A percentile compares a stretch with the other conserved stretches of the same genome.
Conservation (phyloP, 2,797 vertebrate species). For the Tokudaia muenninki region DNA sequence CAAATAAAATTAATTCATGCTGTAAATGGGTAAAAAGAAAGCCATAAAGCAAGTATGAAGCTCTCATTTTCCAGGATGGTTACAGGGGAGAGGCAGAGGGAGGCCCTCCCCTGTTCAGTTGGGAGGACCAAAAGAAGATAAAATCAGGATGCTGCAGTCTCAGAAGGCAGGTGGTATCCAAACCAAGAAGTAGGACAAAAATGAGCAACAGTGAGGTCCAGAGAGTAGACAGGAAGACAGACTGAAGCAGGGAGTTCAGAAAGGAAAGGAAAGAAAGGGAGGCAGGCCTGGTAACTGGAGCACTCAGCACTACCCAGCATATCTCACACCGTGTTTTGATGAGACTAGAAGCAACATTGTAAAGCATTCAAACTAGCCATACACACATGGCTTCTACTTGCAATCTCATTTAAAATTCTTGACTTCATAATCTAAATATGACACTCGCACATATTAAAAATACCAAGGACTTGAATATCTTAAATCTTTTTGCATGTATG, state of each 20-base stretch:
- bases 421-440: neutral
- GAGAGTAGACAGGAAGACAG: neutral
- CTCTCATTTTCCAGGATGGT: neutral
- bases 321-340: neutral
- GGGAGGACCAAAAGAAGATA: neutral
- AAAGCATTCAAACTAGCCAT: neutral
- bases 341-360: neutral
- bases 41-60: constrained; percentile 51
- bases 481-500: neutral
- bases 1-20: constrained; percentile 77
- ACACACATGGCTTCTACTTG: neutral
- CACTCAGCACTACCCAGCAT: neutral
- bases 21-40: constrained; percentile 75
- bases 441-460: neutral
- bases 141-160: neutral
- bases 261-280: neutral
- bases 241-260: neutral
- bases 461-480: neutral
- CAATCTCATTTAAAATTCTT: constrained; percentile 30
- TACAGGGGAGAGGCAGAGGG: neutral
- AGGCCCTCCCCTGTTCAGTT: neutral
- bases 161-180: neutral
- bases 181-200: neutral
- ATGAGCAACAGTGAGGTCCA: neutral
- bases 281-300: neutral